Base-by-base conservation (phyloP, 2,888 invertebrate genomes). In the Gandaritis pyraliata region DNA sequence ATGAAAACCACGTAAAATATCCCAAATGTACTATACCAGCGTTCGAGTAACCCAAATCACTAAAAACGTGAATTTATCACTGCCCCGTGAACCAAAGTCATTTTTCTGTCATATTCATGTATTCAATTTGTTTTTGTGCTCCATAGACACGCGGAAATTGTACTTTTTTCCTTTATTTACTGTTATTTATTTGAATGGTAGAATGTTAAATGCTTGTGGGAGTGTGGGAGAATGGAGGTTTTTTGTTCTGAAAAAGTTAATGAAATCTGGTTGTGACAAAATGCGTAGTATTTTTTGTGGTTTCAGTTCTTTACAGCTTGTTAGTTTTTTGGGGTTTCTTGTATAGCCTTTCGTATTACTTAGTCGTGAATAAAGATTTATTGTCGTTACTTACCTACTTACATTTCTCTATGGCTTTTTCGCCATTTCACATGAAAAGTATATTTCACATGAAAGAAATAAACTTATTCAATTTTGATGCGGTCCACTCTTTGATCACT, bases 121-220 rank as follows among this genome's bases (percentile, higher is more conserved):
- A 73, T 75, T 65, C 76, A 76, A 78, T 77, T 77, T 77, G 74
- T 74, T 73, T 72, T 67, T 69, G 60, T 67, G 71, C 65, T 68
- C 69, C 52, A 72, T 72, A 72, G 73, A 75, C 71, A 68, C 65
- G 58, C 75, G 81, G 82, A 81, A 81, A 81, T 79, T 81, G 77
- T 72, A 73, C 78, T 78, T 77, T 78, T 76, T 79, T 74, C 72
- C 69, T 72, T 72, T 69, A 69, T 65, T 58, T 64, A 53, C 63
- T 58, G 65, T 67, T 69, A 65, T 65, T 66, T 66, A 66, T 66
- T 56, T 67, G 69, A 69, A 69, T 63, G 43, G 56, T 53, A 57
- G 64, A 59, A 55, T 65, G 59, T 65, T 69, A 64, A 67, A 66
- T 64, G 65, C 55, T 65, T 64, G 61, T 65, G 60, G 47, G 23